Percentiles rank a stretch among this genome's conserved stretches.
phyloP scores from a whole-genome alignment of 2,113 vertebrate species.

The Excalfactoria chinensis region DNA sequence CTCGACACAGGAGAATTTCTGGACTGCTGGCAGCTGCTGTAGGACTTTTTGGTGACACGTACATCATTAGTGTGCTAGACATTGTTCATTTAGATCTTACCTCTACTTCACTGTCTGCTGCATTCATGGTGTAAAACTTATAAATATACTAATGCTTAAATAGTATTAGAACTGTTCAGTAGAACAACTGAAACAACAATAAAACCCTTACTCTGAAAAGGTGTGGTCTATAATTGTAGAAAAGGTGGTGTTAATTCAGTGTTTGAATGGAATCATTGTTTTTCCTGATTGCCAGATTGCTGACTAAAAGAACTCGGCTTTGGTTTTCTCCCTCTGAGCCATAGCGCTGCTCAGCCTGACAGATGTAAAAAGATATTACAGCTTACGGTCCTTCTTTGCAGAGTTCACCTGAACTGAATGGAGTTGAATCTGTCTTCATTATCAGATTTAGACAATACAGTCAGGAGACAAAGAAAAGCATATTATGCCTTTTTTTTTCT shows the following conservation, averaged over 20 bases:
- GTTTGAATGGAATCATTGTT: not conserved
- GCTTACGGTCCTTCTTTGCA: not conserved
- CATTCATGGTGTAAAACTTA: not conserved
- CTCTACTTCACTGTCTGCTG: not conserved
- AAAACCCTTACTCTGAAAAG: not conserved
- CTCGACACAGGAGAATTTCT: not conserved
- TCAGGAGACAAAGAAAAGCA: not conserved
- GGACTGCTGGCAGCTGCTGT: not conserved
- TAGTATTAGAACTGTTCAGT: not conserved
- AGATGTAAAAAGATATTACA: not conserved
- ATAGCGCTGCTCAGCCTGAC: not conserved
- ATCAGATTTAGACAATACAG: not conserved
- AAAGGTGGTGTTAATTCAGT: not conserved
- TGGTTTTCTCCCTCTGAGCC: not conserved
- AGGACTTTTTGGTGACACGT: not conserved
- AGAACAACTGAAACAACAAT: not conserved
- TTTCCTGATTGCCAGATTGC: slow-evolving; percentile 4
- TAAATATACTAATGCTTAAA: too few species aligned
- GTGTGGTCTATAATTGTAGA: not conserved
- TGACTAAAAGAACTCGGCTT: slow-evolving; percentile 2
- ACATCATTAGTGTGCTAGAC: not conserved
- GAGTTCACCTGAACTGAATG: not conserved
- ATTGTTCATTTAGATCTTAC: not conserved
- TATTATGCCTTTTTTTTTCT: not conserved
- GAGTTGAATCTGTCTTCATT: not conserved